Base-by-base conservation (phyloP, 2,888 invertebrate species). In the Orthosia gothica region DNA sequence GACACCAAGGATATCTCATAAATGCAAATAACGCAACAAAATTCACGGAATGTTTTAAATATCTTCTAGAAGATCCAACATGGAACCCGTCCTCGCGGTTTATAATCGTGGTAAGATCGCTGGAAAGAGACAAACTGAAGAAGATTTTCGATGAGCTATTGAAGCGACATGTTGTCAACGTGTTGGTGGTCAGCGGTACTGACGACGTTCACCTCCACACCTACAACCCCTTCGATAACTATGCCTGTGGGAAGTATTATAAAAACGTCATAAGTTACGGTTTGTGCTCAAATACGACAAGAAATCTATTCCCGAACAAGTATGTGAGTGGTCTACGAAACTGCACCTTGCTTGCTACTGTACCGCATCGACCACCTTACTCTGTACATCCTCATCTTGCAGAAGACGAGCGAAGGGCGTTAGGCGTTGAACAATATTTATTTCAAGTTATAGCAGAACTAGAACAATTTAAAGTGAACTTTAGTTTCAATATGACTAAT, bases 181-280 rank as follows among this genome's bases (percentile, higher is more conserved):
- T 90, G 3, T 26, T 26, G 3, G 26, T 26, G 26, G 26, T 93
- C 3, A 90, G 90, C 52, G 89, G 89, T n/a, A 89, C 85, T 3
- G 65, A 79, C 1, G 84, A 91, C 23, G 83, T 87, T 11, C 76
- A 91, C 9, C 52, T 94, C 12, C 94, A 91, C 71, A 89, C 92
- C 2, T 94, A 93, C 76, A 92, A 94, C 76, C 93, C 94, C 1
- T 94, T 87, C 52, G 91, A 93, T 63, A 91, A 93, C 70, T 91
- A 89, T 59, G 91, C 90, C 0, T 95, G 95, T 72, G 95, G 95
- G 5, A 90, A 88, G 70, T 88, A 89, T 66, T 94, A 91, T 67
- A 83, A 85, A 7, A 76, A 80, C 55, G 74, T 94, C 12, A 91
- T 91, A 26, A 26, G 26, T 26, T 26, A 26, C 26, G 1, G 26